Percentiles rank a stretch among this genome's conserved stretches.
Conservation (phyloP, 2,888 invertebrate species). For the Eueremaeus valkanovi region DNA sequence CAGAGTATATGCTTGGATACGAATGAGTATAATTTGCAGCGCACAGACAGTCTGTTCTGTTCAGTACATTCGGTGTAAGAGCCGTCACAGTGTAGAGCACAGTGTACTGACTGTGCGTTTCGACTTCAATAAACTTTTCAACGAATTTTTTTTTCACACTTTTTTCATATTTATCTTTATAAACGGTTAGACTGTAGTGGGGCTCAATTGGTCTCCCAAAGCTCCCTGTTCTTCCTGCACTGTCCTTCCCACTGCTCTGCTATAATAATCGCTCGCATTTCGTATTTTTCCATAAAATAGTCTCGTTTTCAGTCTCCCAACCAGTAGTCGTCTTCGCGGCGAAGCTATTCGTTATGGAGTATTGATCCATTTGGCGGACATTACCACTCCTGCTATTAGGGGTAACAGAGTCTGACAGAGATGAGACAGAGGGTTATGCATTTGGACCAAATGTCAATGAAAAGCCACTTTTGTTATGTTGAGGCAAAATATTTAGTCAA, state of each 20-base stretch:
- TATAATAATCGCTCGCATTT: background rate
- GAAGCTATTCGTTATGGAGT: constrained; percentile 25
- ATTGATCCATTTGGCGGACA: constrained; percentile 30
- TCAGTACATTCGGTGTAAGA: background rate
- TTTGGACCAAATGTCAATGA: constrained; percentile 28
- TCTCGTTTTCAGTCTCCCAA: constrained; percentile 15
- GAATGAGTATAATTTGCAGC: constrained; percentile 4
- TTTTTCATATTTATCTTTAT: background rate
- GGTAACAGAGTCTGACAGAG: constrained; percentile 16
- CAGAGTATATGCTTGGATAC: background rate
- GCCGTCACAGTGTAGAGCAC: background rate
- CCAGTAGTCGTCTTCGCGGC: constrained; percentile 33
- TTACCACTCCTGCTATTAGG: constrained; percentile 30
- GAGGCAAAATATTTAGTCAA: background rate
- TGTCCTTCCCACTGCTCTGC: background rate
- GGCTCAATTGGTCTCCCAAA: background rate
- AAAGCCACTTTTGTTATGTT: constrained; percentile 18
- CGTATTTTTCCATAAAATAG: background rate
- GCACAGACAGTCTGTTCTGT: background rate
- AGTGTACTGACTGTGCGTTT: background rate
- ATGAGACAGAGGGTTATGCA: background rate
- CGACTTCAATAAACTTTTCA: background rate
- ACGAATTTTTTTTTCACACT: background rate
- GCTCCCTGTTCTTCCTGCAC: background rate
- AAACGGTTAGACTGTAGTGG: background rate